Conservation (phyloP, 1,140 invertebrate species). For the Pteromalus puparum region DNA sequence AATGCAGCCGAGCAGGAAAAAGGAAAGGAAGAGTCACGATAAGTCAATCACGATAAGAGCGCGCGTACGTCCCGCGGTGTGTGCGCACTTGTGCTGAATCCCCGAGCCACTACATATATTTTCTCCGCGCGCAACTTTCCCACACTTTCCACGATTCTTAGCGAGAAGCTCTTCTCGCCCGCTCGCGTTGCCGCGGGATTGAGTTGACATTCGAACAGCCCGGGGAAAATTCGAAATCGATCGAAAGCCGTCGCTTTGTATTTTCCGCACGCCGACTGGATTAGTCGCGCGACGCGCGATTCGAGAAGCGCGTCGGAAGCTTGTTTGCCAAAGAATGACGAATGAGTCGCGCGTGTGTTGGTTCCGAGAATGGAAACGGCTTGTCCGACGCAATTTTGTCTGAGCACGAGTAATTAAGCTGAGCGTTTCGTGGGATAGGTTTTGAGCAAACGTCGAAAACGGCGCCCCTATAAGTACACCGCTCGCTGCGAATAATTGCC, state of each 20-base stretch:
- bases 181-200: background rate
- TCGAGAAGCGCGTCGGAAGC: background rate
- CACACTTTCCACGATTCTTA: constrained; percentile 70
- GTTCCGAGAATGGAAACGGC: no score
- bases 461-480: background rate
- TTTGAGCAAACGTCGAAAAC: background rate
- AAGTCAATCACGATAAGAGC: constrained; percentile 33
- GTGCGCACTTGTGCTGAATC: background rate
- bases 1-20: background rate
- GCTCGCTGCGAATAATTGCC: background rate
- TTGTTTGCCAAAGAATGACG: background rate
- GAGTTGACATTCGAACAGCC: background rate
- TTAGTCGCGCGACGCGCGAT: background rate
- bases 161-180: constrained; percentile 52
- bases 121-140: constrained; percentile 71
- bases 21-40: constrained; percentile 4
- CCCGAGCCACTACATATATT: constrained; percentile 61
- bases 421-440: no score
- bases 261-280: constrained; percentile 36
- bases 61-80: constrained; percentile 18
- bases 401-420: no score
- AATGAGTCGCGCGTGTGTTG: no score
- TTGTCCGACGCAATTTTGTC: no score
- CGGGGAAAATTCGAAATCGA: constrained; percentile 31
- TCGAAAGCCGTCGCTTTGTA: background rate